phyloP scores from a whole-genome alignment of 2,797 vertebrate genomes.

The Mormyrops attenuatus region DNA sequence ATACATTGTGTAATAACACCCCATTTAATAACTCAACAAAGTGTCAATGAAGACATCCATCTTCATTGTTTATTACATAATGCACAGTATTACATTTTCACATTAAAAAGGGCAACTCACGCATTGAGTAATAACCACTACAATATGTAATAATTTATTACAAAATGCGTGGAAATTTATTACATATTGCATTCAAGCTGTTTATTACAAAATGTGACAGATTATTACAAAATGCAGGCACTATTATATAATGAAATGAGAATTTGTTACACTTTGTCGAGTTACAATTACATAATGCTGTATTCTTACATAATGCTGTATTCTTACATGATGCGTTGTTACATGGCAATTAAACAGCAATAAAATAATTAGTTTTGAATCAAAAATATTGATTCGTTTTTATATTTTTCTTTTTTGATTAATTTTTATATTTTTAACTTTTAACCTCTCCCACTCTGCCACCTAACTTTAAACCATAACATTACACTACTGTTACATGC shows the following conservation, averaged over 20 bases:
- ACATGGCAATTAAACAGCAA: not conserved
- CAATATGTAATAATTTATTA: not conserved
- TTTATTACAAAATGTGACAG: not conserved
- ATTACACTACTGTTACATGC: not conserved
- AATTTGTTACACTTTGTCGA: not conserved
- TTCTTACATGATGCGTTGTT: not conserved
- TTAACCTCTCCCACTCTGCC: not conserved
- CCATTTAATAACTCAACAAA: not conserved
- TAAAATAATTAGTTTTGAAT: not conserved
- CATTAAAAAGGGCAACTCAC: not conserved
- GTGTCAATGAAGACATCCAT: not conserved
- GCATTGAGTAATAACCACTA: not conserved
- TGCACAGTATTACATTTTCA: not conserved
- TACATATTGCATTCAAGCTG: not conserved
- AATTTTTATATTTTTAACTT: not conserved
- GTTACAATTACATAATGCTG: not conserved
- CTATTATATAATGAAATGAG: not conserved
- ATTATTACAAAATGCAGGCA: not conserved
- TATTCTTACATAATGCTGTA: not conserved
- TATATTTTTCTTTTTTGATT: not conserved
- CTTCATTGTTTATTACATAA: not conserved
- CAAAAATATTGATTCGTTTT: not conserved
- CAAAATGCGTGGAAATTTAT: not conserved
- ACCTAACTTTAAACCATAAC: not conserved
- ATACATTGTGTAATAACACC: not conserved